Base-by-base conservation (phyloP, 1,140 invertebrate species). In the Samia ricini region DNA sequence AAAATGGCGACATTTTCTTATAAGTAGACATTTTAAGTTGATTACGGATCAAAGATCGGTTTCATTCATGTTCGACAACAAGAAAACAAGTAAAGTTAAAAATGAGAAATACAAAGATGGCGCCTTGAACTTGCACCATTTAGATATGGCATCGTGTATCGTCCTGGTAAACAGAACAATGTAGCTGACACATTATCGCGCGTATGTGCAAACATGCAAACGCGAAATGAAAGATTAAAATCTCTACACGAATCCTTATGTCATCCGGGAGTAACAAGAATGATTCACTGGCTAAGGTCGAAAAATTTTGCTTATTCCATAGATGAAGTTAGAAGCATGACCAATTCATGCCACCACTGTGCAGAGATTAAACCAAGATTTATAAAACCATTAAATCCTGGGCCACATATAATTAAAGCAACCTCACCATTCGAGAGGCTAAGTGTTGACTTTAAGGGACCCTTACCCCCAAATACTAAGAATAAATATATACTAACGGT, bases 101-200 rank as follows among this genome's bases (percentile, higher is more conserved):
- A 75, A 72, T 59, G 64, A 72, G 24, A 75, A 57, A 68, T 69
- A 36, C 22, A 72, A 57, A n/a, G 70, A 21, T 75, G 64, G 69
- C 60, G 72, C 4, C 55, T 74, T 22, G 66, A 74, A 56, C 18
- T 73, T 48, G 66, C 66, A 2, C 56, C 29, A n/a, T 74, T 56
- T 56, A 63, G 64, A 50, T 72, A 64, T 48, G 68, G 69, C 20
- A 68, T 76, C 23, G 29, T 70, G 59, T 61, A 63, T 22, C 48
- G 61, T 6, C 57, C 66, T 1, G 61, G 64, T 12, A 66, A 61
- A 59, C 50, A 66, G 10, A 66, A 66, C 49, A n/a, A 20, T n/a
- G 55, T 42, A 12, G 59, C 64, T 26, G 64, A 66, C 26, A 48
- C 59, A 18, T 23, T 66, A 48, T 66, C 64, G 7, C 21, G 64